phyloP scores from a whole-genome alignment of 2,113 vertebrate species.

The Elephantulus edwardii region DNA sequence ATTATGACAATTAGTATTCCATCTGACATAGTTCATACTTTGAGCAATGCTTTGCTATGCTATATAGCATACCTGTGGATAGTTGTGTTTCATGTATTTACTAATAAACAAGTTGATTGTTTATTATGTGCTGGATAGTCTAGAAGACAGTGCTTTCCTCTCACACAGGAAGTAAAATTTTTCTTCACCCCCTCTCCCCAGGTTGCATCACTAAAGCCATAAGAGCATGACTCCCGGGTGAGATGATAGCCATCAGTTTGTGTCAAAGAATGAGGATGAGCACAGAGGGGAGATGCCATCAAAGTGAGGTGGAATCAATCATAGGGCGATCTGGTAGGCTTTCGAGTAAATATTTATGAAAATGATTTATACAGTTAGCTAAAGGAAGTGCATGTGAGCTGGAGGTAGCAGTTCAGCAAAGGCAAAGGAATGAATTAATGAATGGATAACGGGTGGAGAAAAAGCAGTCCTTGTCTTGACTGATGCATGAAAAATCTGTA shows the following conservation, averaged over 20 bases:
- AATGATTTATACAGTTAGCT: neutral
- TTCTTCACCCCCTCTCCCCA: neutral
- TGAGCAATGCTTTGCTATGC: neutral
- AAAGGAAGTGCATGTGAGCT: neutral
- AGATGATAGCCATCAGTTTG: neutral
- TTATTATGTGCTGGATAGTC: neutral
- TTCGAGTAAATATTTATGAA: neutral
- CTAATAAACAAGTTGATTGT: neutral
- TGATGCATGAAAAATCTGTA: neutral
- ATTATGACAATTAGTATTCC: too few species aligned
- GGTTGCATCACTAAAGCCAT: neutral
- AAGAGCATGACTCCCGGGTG: neutral
- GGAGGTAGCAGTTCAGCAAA: neutral
- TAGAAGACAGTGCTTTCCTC: neutral
- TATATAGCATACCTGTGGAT: neutral
- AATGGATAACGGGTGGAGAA: neutral
- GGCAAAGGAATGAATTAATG: neutral
- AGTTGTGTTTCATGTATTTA: neutral
- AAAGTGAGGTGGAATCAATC: neutral
- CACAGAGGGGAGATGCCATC: neutral
- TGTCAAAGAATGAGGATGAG: neutral
- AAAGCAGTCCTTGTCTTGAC: neutral
- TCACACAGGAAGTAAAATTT: neutral
- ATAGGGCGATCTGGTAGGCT: neutral
- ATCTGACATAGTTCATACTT: accelerated